phyloP scores from a whole-genome alignment of 2,113 vertebrate genomes.

The Chaenocephalus aceratus region DNA sequence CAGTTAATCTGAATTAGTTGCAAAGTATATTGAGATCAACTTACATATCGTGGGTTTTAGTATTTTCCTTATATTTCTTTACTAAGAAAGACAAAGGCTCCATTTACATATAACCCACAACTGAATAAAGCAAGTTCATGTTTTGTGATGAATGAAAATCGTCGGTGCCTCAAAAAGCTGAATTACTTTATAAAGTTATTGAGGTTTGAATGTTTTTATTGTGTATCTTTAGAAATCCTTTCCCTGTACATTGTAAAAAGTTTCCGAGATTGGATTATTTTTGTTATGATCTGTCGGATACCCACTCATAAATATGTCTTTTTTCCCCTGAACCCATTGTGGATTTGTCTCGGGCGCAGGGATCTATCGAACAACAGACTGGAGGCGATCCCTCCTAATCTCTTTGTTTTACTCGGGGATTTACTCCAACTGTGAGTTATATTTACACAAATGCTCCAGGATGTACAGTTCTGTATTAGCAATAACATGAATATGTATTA shows the following conservation, averaged over 20 bases:
- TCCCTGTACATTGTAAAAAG: neutral
- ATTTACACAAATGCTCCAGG: slow-evolving; percentile 12
- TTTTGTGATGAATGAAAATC: neutral
- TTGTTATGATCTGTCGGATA: neutral
- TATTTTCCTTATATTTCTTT: too few relatives aligned
- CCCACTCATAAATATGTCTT: neutral
- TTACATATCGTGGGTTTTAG: too few relatives aligned
- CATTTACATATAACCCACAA: neutral
- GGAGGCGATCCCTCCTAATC: slow-evolving; percentile 85
- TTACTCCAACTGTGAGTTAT: slow-evolving; percentile 94
- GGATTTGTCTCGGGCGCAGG: slow-evolving; percentile 80
- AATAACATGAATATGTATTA: slow-evolving; percentile 16
- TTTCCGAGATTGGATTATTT: neutral
- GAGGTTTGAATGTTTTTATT: neutral
- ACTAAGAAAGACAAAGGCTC: too few relatives aligned
- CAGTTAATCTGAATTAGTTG: too few relatives aligned
- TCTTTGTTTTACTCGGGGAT: slow-evolving; percentile 91
- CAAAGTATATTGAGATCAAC: too few relatives aligned
- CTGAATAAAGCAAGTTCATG: neutral
- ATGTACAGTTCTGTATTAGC: neutral
- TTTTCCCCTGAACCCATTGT: slow-evolving; percentile 17
- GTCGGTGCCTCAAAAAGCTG: neutral
- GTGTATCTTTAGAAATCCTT: neutral
- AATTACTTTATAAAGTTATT: neutral
- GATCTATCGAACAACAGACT: slow-evolving; percentile 94